Conservation (phyloP, 2,797 vertebrate genomes). For the Eleutherodactylus coqui region DNA sequence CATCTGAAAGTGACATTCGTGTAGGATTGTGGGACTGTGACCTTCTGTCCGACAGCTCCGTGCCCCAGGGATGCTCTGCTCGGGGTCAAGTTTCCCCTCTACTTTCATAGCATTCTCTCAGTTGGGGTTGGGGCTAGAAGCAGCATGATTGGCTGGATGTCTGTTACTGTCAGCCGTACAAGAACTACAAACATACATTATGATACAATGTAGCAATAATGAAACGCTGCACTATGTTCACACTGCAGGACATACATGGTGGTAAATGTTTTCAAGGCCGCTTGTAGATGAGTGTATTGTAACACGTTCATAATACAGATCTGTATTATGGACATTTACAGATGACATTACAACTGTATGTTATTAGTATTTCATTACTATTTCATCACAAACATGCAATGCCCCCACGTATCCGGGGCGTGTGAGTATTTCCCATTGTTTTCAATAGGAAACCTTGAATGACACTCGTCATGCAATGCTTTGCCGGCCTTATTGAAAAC, state of each 20-base stretch:
- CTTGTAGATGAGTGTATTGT: too few relatives aligned
- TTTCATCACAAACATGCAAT: too few relatives aligned
- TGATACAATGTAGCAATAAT: neutral
- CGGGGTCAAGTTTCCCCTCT: neutral
- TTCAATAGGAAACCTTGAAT: too few relatives aligned
- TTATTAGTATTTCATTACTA: too few relatives aligned
- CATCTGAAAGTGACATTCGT: neutral
- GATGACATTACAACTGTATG: too few relatives aligned
- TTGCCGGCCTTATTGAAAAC: too few relatives aligned
- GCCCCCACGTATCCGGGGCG: too few relatives aligned
- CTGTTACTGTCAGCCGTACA: neutral
- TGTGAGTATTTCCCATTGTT: too few relatives aligned
- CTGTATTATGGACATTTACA: too few relatives aligned
- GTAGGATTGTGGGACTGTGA: constrained; percentile 21
- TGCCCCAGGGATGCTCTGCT: neutral
- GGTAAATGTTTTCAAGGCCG: too few relatives aligned
- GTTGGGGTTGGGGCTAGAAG: neutral
- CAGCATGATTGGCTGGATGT: neutral
- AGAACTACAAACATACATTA: neutral
- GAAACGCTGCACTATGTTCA: neutral
- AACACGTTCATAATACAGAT: too few relatives aligned
- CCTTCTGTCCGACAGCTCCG: neutral
- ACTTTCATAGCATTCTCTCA: neutral
- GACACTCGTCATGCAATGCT: too few relatives aligned
- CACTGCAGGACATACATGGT: neutral